Percentiles rank a stretch among this genome's conserved stretches.
Conservation (phyloP, 2,797 vertebrate species). For the Xyrichtys novacula region DNA sequence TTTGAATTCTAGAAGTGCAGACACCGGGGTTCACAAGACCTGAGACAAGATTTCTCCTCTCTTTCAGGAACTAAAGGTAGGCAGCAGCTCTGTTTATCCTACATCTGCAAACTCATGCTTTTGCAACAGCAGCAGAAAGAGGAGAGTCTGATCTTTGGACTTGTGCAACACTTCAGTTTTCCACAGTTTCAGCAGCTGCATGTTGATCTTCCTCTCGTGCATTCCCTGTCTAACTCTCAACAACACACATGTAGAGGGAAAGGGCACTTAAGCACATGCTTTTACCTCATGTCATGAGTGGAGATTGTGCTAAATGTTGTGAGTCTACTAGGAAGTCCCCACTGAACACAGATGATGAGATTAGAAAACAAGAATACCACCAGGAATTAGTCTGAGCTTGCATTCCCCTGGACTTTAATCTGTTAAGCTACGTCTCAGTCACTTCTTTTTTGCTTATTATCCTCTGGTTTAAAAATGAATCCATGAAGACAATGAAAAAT, state of each 20-base stretch:
- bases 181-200: not conserved
- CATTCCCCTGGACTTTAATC: conserved; percentile 23
- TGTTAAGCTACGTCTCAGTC: conserved; percentile 6
- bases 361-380: not conserved
- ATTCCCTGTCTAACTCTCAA: not conserved
- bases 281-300: not conserved
- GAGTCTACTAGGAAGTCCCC: not conserved
- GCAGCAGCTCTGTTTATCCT: not conserved
- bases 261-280: not conserved
- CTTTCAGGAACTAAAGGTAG: conserved; percentile 47
- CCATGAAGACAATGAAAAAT: not conserved
- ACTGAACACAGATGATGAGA: conserved; percentile 4
- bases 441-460: not conserved
- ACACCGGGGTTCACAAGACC: not conserved
- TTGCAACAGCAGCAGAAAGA: not conserved
- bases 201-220: no score
- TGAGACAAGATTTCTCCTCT: conserved; percentile 23
- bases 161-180: not conserved
- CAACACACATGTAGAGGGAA: not conserved
- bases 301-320: not conserved
- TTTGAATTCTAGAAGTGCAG: conserved; percentile 30
- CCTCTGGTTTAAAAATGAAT: not conserved
- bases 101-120: not conserved
- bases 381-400: not conserved
- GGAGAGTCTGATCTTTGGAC: not conserved